These are phyloP conservation scores for Atta cephalotes DNA, from an alignment of 1,140 invertebrate species.

Conservation along the genomic window DNA sequence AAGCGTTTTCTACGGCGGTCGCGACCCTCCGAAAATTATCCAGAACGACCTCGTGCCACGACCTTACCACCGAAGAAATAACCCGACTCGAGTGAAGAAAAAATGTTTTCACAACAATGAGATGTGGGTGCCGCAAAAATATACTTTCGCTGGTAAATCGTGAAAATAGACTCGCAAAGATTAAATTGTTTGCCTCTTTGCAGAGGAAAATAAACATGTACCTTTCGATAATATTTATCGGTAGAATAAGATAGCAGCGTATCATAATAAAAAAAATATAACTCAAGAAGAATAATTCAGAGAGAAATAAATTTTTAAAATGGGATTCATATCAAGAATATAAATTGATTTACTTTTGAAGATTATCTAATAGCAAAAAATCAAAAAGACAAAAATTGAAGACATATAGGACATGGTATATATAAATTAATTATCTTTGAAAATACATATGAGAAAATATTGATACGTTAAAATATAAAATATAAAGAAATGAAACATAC, in stretches of 20 bases:
- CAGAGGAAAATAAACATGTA: neutral
- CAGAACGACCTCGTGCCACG: slow-evolving; percentile 62
- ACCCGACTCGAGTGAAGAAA: neutral
- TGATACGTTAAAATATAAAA: neutral
- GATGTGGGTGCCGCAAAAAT: slow-evolving; percentile 28
- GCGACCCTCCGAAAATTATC: slow-evolving; percentile 77
- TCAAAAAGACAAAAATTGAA: neutral
- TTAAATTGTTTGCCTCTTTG: slow-evolving; percentile 15
- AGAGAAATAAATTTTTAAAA: neutral
- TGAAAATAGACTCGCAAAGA: slow-evolving; percentile 19
- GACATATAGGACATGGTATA: neutral
- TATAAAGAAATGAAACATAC: neutral
- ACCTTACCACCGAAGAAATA: slow-evolving; percentile 61
- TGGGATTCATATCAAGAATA: neutral
- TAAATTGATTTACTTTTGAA: neutral
- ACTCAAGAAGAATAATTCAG: neutral
- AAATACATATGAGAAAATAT: slow-evolving; percentile 13
- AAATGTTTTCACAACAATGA: slow-evolving; percentile 50
- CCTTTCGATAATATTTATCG: neutral
- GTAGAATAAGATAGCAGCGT: neutral
- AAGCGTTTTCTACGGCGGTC: slow-evolving; percentile 72
- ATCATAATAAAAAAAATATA: neutral
- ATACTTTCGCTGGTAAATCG: slow-evolving; percentile 31
- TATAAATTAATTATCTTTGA: neutral
- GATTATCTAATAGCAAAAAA: neutral